Percentiles rank a stretch among this genome's conserved stretches.
Evolutionary conservation across 1,140 invertebrate genomes (phyloP).

Genomic region (Luehdorfia chinensis): DNA sequence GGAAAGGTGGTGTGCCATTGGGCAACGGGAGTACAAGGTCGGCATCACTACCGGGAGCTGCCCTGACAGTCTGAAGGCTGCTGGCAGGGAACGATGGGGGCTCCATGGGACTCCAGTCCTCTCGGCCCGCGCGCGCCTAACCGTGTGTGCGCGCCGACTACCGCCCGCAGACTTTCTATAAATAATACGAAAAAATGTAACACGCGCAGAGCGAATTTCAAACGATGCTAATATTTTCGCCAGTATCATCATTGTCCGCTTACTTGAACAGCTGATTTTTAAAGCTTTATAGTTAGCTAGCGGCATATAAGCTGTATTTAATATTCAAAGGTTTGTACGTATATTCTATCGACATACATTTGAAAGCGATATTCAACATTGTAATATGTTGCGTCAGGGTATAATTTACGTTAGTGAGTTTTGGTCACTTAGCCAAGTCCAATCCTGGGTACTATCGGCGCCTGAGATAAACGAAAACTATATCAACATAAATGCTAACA

Average conservation of each 20-base stretch:
- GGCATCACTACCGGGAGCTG: constrained; percentile 45
- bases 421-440: neutral
- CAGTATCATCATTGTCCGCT: constrained; percentile 35
- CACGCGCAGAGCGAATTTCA: constrained; percentile 49
- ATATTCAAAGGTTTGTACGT: neutral
- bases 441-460: neutral
- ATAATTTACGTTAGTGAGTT: neutral
- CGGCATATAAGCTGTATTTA: neutral
- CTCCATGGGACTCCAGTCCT: constrained; percentile 60
- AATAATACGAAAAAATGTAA: constrained; percentile 71
- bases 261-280: constrained; percentile 36
- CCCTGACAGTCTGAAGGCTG: constrained; percentile 36
- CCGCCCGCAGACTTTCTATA: constrained; percentile 59
- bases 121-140: constrained; percentile 55
- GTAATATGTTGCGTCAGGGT: neutral
- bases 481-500: too few relatives aligned
- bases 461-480: neutral
- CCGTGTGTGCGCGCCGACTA: constrained; percentile 49
- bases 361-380: neutral
- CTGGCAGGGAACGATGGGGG: constrained; percentile 49
- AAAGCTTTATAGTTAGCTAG: neutral
- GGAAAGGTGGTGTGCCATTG: constrained; percentile 52
- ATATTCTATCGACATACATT: neutral
- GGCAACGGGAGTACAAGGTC: constrained; percentile 42
- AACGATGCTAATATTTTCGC: constrained; percentile 62